phyloP scores from a whole-genome alignment of 2,113 vertebrate genomes.

The Motacilla alba region DNA sequence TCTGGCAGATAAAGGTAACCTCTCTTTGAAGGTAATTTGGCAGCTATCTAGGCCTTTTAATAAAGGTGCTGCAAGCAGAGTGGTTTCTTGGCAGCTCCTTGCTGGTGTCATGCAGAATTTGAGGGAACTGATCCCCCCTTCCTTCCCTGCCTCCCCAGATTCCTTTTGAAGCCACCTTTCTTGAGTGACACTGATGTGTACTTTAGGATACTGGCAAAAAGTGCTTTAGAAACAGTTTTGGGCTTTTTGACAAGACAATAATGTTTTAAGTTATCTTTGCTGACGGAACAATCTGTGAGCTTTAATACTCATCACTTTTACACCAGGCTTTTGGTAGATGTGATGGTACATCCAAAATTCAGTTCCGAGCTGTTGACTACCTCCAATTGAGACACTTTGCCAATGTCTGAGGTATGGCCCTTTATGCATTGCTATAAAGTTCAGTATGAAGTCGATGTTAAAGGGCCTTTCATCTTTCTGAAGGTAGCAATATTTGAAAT shows the following conservation, averaged over 20 bases:
- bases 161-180: background rate
- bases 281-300: background rate
- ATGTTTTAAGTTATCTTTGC: background rate
- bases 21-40: slow-evolving; percentile 31
- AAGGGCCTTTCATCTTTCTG: background rate
- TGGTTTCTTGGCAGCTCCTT: background rate
- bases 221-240: background rate
- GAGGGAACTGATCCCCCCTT: background rate
- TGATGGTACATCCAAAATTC: background rate
- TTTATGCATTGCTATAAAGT: background rate
- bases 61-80: background rate
- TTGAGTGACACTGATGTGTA: background rate
- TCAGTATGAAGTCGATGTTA: background rate
- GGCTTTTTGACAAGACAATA: background rate
- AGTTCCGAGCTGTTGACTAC: background rate
- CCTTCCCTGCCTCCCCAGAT: background rate
- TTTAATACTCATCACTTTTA: background rate
- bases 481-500: background rate
- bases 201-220: background rate
- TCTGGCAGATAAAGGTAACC: slow-evolving; percentile 5
- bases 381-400: background rate
- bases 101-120: background rate
- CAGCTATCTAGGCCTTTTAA: background rate
- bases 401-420: background rate
- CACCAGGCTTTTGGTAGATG: background rate